phyloP scores from a whole-genome alignment of 2,797 vertebrate species.

The Brachyalestes nurse region DNA sequence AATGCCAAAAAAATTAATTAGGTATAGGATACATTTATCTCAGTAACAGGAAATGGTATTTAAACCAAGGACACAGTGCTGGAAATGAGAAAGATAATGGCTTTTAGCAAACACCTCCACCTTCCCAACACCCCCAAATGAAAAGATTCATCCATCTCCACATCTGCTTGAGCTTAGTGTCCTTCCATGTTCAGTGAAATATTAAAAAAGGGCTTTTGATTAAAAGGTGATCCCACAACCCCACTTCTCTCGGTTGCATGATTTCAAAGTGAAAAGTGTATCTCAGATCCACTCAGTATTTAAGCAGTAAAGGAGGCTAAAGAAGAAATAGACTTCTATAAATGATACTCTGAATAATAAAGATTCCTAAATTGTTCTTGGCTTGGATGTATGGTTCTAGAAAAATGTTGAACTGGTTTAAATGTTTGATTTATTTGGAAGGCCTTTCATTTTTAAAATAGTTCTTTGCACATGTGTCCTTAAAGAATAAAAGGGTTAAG shows the following conservation, averaged over 20 bases:
- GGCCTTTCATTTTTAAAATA: background rate
- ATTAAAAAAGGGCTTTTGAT: conserved; percentile 16
- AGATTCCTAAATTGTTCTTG: background rate
- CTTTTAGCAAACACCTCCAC: background rate
- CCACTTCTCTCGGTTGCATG: background rate
- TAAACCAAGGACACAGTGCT: background rate
- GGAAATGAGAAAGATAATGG: background rate
- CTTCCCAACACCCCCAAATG: background rate
- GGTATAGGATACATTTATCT: background rate
- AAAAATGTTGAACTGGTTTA: background rate
- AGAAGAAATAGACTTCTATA: background rate
- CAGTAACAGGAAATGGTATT: background rate
- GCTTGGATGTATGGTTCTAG: background rate
- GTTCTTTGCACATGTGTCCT: no score
- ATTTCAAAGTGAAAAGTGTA: background rate
- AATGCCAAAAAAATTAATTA: background rate
- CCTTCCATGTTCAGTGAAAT: background rate
- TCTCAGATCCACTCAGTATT: background rate
- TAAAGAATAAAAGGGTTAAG: no score
- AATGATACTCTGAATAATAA: no score
- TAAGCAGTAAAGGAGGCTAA: background rate
- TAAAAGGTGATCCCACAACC: background rate
- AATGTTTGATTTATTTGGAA: no score
- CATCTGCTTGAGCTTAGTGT: background rate
- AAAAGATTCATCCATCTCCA: background rate